These are phyloP conservation scores for Silurus asotus DNA, from an alignment of 2,113 vertebrate genomes.

Conservation along the genomic window DNA sequence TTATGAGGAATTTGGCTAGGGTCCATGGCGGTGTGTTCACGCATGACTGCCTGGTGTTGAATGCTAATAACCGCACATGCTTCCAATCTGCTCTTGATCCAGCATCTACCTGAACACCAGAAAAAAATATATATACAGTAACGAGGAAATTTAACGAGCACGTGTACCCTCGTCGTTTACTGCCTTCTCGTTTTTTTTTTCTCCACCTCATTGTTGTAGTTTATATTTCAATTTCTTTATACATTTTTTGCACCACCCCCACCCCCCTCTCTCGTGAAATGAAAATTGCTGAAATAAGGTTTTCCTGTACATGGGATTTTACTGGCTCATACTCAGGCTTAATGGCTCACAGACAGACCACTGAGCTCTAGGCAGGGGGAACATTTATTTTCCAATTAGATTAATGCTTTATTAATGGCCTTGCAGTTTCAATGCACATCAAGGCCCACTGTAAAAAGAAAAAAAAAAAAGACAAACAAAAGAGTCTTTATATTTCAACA, in stretches of 20 bases:
- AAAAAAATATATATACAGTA: conserved; percentile 8
- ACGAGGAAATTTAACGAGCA: background rate
- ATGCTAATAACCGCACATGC: conserved; percentile 1
- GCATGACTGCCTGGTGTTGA: conserved; percentile 2
- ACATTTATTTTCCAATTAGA: background rate
- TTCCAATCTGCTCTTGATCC: conserved; percentile 21
- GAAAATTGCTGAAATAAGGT: conserved; percentile 31
- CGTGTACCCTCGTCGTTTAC: background rate
- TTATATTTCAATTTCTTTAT: background rate
- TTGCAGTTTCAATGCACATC: background rate
- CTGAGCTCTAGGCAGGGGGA: background rate
- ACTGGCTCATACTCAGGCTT: background rate
- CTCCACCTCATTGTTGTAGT: too few relatives aligned
- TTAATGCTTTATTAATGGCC: background rate
- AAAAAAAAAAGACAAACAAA: background rate
- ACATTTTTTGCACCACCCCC: background rate
- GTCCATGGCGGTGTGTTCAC: background rate
- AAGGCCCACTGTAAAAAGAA: too few relatives aligned
- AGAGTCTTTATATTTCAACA: background rate
- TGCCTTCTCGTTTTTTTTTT: background rate
- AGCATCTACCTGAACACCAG: conserved; percentile 4
- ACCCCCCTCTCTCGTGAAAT: background rate
- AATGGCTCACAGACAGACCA: conserved; percentile 28
- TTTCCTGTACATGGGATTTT: background rate
- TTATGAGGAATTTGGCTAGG: conserved; percentile 11